Conservation (phyloP, 2,797 vertebrate species). For the Rhyacichthys aspro region DNA sequence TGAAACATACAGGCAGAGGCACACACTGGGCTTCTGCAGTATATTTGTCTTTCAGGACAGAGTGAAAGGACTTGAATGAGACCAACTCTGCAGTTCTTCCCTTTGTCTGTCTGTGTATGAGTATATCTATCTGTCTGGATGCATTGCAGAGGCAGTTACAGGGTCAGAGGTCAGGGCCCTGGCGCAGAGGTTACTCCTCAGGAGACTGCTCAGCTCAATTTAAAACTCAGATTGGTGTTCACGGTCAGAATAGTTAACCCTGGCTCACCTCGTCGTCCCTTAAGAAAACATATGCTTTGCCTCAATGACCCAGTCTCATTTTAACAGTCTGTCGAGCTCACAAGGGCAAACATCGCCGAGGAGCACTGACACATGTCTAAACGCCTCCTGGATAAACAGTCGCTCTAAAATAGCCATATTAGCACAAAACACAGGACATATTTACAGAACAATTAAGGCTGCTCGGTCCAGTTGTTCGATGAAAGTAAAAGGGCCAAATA, state of each 20-base stretch:
- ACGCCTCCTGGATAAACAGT: conserved; percentile 36
- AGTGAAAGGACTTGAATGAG: neutral
- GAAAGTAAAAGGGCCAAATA: neutral
- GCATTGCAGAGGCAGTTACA: conserved; percentile 59
- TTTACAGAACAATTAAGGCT: conserved; percentile 12
- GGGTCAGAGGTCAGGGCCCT: conserved; percentile 66
- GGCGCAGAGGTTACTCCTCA: conserved; percentile 58
- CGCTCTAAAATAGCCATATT: conserved; percentile 5
- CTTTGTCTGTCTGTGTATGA: conserved; percentile 5
- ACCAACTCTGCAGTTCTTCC: no score
- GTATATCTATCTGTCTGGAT: conserved; percentile 50
- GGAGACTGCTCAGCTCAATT: conserved; percentile 71
- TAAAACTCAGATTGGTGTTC: conserved; percentile 70
- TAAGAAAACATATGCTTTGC: conserved; percentile 74
- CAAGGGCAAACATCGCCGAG: conserved; percentile 20
- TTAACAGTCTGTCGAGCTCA: conserved; percentile 43
- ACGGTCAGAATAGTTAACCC: conserved; percentile 80
- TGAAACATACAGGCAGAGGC: neutral
- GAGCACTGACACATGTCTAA: conserved; percentile 39
- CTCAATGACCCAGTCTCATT: conserved; percentile 48
- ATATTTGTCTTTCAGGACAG: neutral
- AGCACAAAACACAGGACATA: neutral
- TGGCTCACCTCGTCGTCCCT: conserved; percentile 59
- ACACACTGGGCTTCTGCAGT: neutral
- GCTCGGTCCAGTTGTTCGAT: neutral